Conservation (phyloP, 2,113 vertebrate species). For the Gorsachius goisagi region DNA sequence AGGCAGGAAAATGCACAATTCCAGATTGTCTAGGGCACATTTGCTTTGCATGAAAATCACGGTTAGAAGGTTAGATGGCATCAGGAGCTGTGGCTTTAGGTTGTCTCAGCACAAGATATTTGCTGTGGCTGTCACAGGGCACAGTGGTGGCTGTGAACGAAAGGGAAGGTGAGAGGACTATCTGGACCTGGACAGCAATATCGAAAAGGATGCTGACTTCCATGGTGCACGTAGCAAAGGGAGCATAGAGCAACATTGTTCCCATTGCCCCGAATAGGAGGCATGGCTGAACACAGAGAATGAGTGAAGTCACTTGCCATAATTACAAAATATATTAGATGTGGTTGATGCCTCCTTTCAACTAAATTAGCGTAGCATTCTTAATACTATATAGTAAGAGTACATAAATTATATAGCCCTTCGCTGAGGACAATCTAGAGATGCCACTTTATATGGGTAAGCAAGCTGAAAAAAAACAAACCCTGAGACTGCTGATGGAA, state of each 20-base stretch:
- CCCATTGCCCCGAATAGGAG: not conserved
- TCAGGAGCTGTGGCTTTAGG: not conserved
- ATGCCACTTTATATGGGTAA: not conserved
- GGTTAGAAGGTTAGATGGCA: not conserved
- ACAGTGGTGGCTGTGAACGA: not conserved
- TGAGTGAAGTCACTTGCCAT: not conserved
- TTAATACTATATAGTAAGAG: not conserved
- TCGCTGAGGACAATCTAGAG: not conserved
- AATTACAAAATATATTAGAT: not conserved
- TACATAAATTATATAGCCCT: not conserved
- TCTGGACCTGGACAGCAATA: not conserved
- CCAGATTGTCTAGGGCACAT: not conserved
- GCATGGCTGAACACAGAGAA: constrained; percentile 22
- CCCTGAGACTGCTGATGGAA: not conserved
- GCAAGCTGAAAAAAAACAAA: not conserved
- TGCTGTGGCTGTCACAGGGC: not conserved
- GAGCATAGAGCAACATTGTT: not conserved
- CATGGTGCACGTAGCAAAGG: not conserved
- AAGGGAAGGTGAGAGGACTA: not conserved
- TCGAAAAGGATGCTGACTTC: not conserved
- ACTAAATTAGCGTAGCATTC: not conserved
- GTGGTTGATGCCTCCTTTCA: not conserved
- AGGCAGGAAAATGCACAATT: not conserved
- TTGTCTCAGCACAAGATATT: not conserved
- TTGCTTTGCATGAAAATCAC: not conserved